Conservation (phyloP, 2,888 invertebrate genomes). For the Nematopogon swammerdamellus region DNA sequence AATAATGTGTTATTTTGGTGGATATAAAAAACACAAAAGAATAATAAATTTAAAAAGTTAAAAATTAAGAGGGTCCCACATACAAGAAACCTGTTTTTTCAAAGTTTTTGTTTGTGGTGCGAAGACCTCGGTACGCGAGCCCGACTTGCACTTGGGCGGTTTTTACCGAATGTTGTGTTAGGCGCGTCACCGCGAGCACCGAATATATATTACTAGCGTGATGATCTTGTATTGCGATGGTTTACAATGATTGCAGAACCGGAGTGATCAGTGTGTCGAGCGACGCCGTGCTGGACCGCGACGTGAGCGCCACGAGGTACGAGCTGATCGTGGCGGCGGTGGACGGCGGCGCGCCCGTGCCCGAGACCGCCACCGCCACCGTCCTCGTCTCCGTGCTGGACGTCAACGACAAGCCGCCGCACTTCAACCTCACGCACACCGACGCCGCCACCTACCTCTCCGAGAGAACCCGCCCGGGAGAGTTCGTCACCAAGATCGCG, state of each 20-base stretch:
- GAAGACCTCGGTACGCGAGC: no score
- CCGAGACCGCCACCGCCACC: constrained; percentile 75
- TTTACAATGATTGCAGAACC: constrained; percentile 50
- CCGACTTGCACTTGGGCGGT: no score
- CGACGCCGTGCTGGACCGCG: constrained; percentile 70
- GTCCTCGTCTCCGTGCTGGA: constrained; percentile 70
- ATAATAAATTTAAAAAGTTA: no score
- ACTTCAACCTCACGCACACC: constrained; percentile 60
- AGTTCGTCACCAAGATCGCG: constrained; percentile 59
- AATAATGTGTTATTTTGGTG: no score
- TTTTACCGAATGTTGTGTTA: no score
- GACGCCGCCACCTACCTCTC: constrained; percentile 68
- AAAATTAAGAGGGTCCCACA: no score
- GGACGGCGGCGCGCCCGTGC: constrained; percentile 69
- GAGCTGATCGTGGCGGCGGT: constrained; percentile 72
- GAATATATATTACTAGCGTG: no score
- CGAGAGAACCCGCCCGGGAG: constrained; percentile 61
- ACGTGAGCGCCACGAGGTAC: constrained; percentile 63
- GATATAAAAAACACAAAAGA: no score
- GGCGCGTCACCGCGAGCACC: no score
- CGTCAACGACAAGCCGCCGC: constrained; percentile 80
- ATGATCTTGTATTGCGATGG: no score
- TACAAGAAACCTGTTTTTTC: no score
- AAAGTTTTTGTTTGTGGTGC: no score
- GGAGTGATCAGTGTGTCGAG: constrained; percentile 69